Base-by-base conservation (phyloP, 1,140 invertebrate species). In the Trichogramma pretiosum region DNA sequence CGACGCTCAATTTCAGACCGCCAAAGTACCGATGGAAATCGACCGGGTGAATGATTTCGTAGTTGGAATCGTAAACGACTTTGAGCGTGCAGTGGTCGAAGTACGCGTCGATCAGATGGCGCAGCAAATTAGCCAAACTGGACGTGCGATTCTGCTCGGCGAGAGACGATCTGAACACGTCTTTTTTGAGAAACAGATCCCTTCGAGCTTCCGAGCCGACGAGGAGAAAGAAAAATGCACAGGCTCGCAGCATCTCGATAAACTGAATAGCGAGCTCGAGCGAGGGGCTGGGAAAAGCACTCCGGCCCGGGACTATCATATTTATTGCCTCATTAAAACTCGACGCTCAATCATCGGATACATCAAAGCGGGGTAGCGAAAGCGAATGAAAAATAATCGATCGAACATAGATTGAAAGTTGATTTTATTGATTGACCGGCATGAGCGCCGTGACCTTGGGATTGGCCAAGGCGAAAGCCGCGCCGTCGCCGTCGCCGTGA, bases 51-150 rank as follows among this genome's bases (percentile, higher is more conserved):
- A 64, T 62, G 14, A 65, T 61, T 60, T 78, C 75, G 2, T 77
- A 72, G 55, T 61, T 67, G 26, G 54, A 63, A 50, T 83, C 81
- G 43, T 82, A 82, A 11, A 82, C 67, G 48, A 83, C 73, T n/a
- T 77, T 65, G 0, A 79, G 74, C 2, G 72, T 72, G 53, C 80
- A 82, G 38, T 77, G 75, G 21, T 60, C 61, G 7, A 83, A 60
- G 57, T 81, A 76, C n/a, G 73, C 16, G 5, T 8, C 2, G 5
- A 14, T 39, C 16, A 52, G 9, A 2, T 2, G 16, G 1, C 23
- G 32, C 13, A 52, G 7, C 9, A 52, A 22, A 4, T 14, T 26
- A 1, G 24, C 23, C 3, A 51, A 17, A 16, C 49, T 51, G 7
- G 24, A 5, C 5, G n/a, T n/a, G 45, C 32, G 18, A 16, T 41